Evolutionary conservation across 2,888 invertebrate species (phyloP).

Genomic region (Mythimna lalbum): DNA sequence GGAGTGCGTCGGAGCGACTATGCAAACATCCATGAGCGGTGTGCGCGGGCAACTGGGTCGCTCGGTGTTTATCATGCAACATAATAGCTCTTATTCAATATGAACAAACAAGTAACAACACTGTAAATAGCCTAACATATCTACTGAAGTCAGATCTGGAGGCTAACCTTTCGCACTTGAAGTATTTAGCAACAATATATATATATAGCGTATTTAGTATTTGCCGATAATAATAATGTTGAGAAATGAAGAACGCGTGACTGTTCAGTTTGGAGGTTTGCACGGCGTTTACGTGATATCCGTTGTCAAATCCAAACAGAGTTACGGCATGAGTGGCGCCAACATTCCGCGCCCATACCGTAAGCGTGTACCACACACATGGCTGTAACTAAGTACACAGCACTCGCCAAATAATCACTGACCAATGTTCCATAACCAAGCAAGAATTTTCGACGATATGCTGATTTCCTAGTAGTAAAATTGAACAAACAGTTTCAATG

Average conservation of each 20-base stretch:
- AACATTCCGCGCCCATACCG: constrained; percentile 73
- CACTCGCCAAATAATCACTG: constrained; percentile 75
- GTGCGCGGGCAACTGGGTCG: constrained; percentile 82
- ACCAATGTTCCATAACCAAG: constrained; percentile 77
- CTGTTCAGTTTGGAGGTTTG: constrained; percentile 78
- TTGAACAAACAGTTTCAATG: constrained; percentile 86
- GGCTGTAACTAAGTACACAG: constrained; percentile 56
- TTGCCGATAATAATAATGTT: constrained; percentile 69
- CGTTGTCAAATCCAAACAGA: constrained; percentile 78
- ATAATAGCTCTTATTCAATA: constrained; percentile 79
- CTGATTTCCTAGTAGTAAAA: constrained; percentile 86
- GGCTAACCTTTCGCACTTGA: constrained; percentile 60
- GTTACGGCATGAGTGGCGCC: constrained; percentile 79
- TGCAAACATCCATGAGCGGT: constrained; percentile 81
- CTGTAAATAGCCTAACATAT: constrained; percentile 49
- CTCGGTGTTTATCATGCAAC: constrained; percentile 76
- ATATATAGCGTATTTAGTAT: constrained; percentile 66
- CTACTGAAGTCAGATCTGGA: constrained; percentile 37
- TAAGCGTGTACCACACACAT: constrained; percentile 57
- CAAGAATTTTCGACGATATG: constrained; percentile 75
- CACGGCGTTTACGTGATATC: constrained; percentile 77
- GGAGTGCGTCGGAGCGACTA: constrained; percentile 82
- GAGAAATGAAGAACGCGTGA: constrained; percentile 77
- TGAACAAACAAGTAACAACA: constrained; percentile 68
- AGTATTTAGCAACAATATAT: constrained; percentile 43